Evolutionary conservation across 2,888 invertebrate genomes (phyloP), one percentile per base, ranked within the genome.

Genomic region (Hydrotaea diabolus): DNA sequence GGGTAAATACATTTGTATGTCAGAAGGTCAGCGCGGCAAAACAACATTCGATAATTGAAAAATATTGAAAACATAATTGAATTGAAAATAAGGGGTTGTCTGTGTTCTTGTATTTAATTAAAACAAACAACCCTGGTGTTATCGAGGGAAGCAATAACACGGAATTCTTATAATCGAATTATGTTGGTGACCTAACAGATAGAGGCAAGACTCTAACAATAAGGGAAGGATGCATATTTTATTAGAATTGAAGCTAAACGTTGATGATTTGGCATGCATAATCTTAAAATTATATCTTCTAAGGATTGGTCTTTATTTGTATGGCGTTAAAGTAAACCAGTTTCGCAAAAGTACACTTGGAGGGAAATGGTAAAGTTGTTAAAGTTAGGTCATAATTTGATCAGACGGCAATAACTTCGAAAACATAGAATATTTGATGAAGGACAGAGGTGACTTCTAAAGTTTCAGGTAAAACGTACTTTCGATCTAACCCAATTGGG

Each of bases 11-110:
- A 39, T 49, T 4, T 49, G 49, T 49, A 7, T 49, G 31, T 62
- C 36, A 31, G 17, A 31, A 62, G 62, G 62, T 62, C 62, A 62
- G 26, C 26, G 53, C 31, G 55, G 59, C 59, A 59, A 13, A 59
- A n/a, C 62, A 62, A 62, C n/a, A 62, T 62, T 62, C 62, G 31
- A 62, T 62, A 62, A 62, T 62, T 62, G 62, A 17, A 59, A 59
- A 59, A 59, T 59, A 59, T 59, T 59, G 23, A 23, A 36, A 31
- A 49, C 49, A 49, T 49, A 49, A 49, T 49, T 49, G 49, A 49
- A 49, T 2, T 49, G 8, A n/a, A n/a, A 49, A 49, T n/a, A 49
- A 7, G 49, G 49, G 43, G 1, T 49, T 49, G 49, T 1, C 49
- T n/a, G 49, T 49, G n/a, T 49, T 49, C 0, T 4, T 4, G 13